Percentiles rank a stretch among this genome's conserved stretches.
These are phyloP conservation scores for Campoplex capitator DNA, from an alignment of 2,888 invertebrate genomes.

Conservation along the genomic window DNA sequence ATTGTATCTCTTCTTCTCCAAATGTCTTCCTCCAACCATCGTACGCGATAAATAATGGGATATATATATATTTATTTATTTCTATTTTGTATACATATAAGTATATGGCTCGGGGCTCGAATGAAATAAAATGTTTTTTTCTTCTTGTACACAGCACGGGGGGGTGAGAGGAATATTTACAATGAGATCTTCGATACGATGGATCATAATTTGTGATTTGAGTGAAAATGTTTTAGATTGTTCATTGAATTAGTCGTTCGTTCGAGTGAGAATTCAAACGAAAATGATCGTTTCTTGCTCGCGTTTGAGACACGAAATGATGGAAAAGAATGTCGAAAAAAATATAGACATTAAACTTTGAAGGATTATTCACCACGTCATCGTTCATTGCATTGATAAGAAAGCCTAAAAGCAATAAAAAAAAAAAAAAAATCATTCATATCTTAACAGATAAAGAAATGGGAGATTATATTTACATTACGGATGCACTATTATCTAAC, in stretches of 20 bases:
- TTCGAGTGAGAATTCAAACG: not conserved
- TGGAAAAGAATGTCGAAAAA: conserved; percentile 12
- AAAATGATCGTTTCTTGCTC: not conserved
- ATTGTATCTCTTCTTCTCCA: conserved; percentile 51
- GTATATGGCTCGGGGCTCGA: conserved; percentile 60
- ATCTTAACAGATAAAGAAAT: not conserved
- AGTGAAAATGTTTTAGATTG: not conserved
- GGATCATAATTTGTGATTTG: not conserved
- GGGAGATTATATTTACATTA: conserved; percentile 63
- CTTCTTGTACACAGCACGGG: conserved; percentile 63
- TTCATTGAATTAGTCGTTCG: not conserved
- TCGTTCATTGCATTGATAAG: conserved; percentile 14
- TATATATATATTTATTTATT: conserved; percentile 38
- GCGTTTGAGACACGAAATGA: conserved; percentile 49
- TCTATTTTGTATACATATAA: conserved; percentile 61
- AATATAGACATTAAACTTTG: conserved; percentile 63
- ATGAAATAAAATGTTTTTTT: conserved; percentile 56
- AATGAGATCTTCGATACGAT: conserved; percentile 53
- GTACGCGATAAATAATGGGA: conserved; percentile 67
- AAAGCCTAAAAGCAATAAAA: not conserved
- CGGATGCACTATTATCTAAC: conserved; percentile 66
- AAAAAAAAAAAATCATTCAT: conserved; percentile 37
- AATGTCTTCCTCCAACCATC: conserved; percentile 39
- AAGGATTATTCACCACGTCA: conserved; percentile 1
- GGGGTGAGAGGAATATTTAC: conserved; percentile 67